A percentile compares a stretch with the other conserved stretches of the same genome.
These are phyloP conservation scores for Camponotus floridanus DNA, from an alignment of 1,140 invertebrate species.

Conservation along the genomic window DNA sequence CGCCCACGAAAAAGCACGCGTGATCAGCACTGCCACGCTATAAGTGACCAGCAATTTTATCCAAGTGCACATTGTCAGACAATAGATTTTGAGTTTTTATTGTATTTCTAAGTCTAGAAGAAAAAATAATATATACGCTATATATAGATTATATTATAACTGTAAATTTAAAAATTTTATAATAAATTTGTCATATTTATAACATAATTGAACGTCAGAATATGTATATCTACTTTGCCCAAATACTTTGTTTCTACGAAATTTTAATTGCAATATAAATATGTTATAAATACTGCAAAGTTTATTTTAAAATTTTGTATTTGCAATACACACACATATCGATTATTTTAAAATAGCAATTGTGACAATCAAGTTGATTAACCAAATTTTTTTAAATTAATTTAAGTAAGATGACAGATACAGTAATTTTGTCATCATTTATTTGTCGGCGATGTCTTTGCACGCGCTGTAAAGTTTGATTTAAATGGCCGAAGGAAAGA, in stretches of 20 bases:
- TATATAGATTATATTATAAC: not conserved
- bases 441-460: constrained; percentile 5
- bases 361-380: not conserved
- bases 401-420: not conserved
- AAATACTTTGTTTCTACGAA: not conserved
- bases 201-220: not conserved
- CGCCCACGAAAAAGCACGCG: constrained; percentile 15
- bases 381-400: not conserved
- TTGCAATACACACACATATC: not conserved
- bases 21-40: not conserved
- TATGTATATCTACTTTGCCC: not conserved
- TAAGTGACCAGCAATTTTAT: constrained; percentile 1
- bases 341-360: not conserved
- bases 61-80: not conserved
- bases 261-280: not conserved
- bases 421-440: not conserved
- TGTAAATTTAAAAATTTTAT: not conserved
- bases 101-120: not conserved
- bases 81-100: not conserved
- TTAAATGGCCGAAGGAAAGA: constrained; percentile 43
- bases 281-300: not conserved
- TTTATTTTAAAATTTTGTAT: not conserved
- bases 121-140: not conserved
- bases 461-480: constrained; percentile 16
- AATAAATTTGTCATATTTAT: not conserved